Percentiles rank a stretch among this genome's conserved stretches.
Evolutionary conservation across 2,797 vertebrate species (phyloP).

Genomic region (Lateolabrax maculatus): DNA sequence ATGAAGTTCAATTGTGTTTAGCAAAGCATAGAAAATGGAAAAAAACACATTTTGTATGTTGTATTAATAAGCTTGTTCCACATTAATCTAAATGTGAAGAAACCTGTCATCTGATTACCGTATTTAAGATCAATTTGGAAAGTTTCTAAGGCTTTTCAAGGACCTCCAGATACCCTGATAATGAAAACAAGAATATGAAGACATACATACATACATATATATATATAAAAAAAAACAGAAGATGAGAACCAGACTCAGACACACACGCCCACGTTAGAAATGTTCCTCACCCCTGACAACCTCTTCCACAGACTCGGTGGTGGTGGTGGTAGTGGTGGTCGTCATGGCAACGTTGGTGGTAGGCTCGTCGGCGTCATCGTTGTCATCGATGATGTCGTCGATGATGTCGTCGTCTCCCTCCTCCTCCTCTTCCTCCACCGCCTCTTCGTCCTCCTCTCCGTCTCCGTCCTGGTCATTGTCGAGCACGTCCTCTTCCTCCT

Average conservation of each 20-base stretch:
- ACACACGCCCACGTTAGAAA: neutral
- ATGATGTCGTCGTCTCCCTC: constrained; percentile 84
- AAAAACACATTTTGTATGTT: constrained; percentile 34
- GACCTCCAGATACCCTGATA: neutral
- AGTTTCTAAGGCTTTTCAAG: no score
- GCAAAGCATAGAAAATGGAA: constrained; percentile 33
- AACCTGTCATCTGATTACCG: neutral
- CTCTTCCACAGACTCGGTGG: constrained; percentile 97
- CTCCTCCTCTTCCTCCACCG: constrained; percentile 86
- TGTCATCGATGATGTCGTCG: constrained; percentile 81
- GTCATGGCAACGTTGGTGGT: constrained; percentile 94
- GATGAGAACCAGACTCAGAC: neutral
- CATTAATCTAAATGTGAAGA: constrained; percentile 31
- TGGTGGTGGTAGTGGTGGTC: constrained; percentile 93
- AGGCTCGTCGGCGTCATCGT: constrained; percentile 87
- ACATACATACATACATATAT: no score
- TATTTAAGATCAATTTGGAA: constrained; percentile 6
- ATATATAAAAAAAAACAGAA: no score
- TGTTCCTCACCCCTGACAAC: constrained; percentile 91
- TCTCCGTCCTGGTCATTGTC: constrained; percentile 85
- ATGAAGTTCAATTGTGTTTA: constrained; percentile 28
- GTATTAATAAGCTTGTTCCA: neutral
- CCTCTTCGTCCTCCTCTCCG: constrained; percentile 87
- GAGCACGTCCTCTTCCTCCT: constrained; percentile 79
- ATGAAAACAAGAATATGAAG: neutral